These are phyloP conservation scores for Eufriesea mexicana DNA, from an alignment of 1,140 invertebrate species.

Conservation along the genomic window DNA sequence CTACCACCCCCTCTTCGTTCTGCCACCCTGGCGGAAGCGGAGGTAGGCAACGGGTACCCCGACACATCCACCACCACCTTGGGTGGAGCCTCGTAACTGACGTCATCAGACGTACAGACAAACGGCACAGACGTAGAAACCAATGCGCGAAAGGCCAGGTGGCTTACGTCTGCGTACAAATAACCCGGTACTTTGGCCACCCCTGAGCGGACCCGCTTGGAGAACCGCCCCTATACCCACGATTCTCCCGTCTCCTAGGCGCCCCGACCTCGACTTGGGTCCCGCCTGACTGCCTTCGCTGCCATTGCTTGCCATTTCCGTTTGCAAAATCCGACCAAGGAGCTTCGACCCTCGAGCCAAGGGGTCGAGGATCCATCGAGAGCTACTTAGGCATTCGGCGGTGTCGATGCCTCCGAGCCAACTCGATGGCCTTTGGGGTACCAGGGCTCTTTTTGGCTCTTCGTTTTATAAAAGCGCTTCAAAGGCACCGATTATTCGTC, in stretches of 20 bases:
- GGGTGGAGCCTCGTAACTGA: conserved; percentile 77
- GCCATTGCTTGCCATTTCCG: conserved; percentile 58
- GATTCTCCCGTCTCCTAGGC: conserved; percentile 49
- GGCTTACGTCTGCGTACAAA: conserved; percentile 71
- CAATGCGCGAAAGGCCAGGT: conserved; percentile 75
- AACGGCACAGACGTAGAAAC: conserved; percentile 80
- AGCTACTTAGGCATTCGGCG: conserved; percentile 45
- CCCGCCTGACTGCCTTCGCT: conserved; percentile 50
- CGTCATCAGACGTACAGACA: conserved; percentile 80
- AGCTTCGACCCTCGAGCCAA: not conserved
- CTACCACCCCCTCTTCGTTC: conserved; percentile 42
- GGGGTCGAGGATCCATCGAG: conserved; percentile 9
- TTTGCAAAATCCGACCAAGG: not conserved
- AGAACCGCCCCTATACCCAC: conserved; percentile 59
- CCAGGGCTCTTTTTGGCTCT: conserved; percentile 23
- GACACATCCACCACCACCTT: conserved; percentile 62
- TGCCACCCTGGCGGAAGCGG: conserved; percentile 53
- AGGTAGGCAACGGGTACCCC: conserved; percentile 57
- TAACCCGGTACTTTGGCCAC: conserved; percentile 49
- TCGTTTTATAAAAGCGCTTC: conserved; percentile 17
- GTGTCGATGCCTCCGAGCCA: conserved; percentile 31
- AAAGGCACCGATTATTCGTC: conserved; percentile 25
- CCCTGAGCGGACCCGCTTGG: conserved; percentile 60
- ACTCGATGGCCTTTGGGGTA: conserved; percentile 8
- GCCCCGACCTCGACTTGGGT: conserved; percentile 44